These are phyloP conservation scores for Phylloscopus collybita DNA, from an alignment of 2,797 vertebrate genomes.

Conservation along the genomic window DNA sequence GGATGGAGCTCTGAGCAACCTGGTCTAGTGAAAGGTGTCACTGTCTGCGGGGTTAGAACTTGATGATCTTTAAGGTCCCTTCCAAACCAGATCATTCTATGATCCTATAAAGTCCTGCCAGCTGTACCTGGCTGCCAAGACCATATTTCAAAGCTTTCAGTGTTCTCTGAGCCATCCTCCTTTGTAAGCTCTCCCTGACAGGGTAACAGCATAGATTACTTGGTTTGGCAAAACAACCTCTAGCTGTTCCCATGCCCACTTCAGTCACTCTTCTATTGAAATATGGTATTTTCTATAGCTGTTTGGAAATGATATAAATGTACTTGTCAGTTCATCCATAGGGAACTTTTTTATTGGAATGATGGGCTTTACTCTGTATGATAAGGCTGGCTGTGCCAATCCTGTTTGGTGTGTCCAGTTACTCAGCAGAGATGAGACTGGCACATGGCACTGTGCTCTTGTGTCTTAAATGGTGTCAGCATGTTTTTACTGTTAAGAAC, in stretches of 20 bases:
- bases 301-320: background rate
- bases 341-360: background rate
- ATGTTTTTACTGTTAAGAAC: background rate
- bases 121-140: background rate
- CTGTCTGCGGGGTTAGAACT: background rate
- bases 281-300: background rate
- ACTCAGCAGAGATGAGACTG: background rate
- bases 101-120: background rate
- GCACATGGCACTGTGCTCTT: background rate
- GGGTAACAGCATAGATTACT: background rate
- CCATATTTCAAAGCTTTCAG: background rate
- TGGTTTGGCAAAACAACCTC: background rate
- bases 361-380: background rate
- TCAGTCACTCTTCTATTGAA: background rate
- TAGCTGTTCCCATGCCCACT: background rate
- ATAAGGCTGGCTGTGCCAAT: background rate
- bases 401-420: background rate
- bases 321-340: background rate
- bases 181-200: background rate
- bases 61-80: background rate
- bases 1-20: background rate
- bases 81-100: background rate
- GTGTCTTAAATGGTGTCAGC: background rate
- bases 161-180: background rate
- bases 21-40: background rate